Conservation (phyloP, 2,113 vertebrate genomes). For the Etheostoma cragini region DNA sequence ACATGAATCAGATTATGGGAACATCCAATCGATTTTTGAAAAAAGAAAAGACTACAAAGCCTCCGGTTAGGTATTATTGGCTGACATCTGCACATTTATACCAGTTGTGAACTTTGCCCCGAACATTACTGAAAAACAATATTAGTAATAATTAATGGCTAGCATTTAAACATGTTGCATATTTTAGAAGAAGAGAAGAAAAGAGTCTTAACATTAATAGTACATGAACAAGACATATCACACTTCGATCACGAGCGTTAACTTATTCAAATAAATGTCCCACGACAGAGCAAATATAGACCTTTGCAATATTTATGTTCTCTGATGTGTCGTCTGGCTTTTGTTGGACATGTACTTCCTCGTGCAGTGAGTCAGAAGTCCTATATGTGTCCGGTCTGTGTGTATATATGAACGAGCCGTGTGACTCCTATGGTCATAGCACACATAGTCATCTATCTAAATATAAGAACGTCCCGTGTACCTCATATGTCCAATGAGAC, state of each 20-base stretch:
- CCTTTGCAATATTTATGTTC: slow-evolving; percentile 20
- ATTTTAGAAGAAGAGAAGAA: background rate
- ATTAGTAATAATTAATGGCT: background rate
- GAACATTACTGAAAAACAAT: background rate
- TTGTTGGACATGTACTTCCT: slow-evolving; percentile 61
- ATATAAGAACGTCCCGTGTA: slow-evolving; percentile 59
- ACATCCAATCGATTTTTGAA: too few relatives aligned
- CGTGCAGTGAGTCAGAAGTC: slow-evolving; percentile 66
- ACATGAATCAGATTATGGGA: background rate
- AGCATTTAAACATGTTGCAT: background rate
- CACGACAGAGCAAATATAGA: slow-evolving; percentile 13
- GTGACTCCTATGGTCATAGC: slow-evolving; percentile 71
- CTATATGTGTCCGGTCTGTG: slow-evolving; percentile 62
- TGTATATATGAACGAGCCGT: slow-evolving; percentile 67
- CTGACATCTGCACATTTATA: background rate
- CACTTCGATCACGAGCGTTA: background rate
- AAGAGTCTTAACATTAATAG: background rate
- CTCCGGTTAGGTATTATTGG: background rate
- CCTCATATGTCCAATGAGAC: slow-evolving; percentile 63
- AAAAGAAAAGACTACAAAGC: background rate
- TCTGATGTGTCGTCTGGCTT: slow-evolving; percentile 7
- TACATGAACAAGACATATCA: background rate
- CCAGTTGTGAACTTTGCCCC: background rate
- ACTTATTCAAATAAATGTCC: slow-evolving; percentile 4
- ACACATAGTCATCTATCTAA: slow-evolving; percentile 58